Percentiles rank a stretch among this genome's conserved stretches.
Conservation (phyloP, 2,888 invertebrate genomes). For the Hipparchia semele region DNA sequence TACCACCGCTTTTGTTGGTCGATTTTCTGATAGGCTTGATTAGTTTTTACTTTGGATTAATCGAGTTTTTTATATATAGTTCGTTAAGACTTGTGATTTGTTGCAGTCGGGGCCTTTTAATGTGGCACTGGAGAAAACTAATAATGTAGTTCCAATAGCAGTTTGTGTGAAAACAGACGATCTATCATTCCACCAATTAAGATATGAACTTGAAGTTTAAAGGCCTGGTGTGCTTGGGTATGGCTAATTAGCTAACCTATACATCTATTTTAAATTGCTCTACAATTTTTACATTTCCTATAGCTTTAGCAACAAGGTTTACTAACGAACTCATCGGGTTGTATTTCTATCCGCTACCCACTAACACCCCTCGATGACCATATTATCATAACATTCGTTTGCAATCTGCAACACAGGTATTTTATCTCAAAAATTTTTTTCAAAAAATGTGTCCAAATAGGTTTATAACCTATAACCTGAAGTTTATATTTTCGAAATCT, state of each 20-base stretch:
- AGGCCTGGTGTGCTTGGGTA: not conserved
- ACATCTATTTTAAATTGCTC: too few relatives aligned
- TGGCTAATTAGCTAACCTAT: not conserved
- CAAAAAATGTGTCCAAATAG: too few relatives aligned
- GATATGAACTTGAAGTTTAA: not conserved
- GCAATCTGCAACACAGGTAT: too few relatives aligned
- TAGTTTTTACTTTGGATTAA: constrained; percentile 78
- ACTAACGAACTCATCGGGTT: too few relatives aligned
- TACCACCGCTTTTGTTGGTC: constrained; percentile 58
- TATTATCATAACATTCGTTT: too few relatives aligned
- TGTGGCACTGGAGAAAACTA: constrained; percentile 27
- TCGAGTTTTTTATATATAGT: constrained; percentile 51
- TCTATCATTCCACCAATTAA: constrained; percentile 12
- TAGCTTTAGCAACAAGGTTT: too few relatives aligned
- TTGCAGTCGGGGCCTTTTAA: constrained; percentile 22
- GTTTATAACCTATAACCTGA: too few relatives aligned
- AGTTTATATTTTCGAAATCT: too few relatives aligned
- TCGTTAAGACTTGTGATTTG: constrained; percentile 37
- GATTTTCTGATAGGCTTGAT: constrained; percentile 75
- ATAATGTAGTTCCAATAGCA: constrained; percentile 11
- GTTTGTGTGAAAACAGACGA: not conserved
- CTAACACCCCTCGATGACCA: too few relatives aligned
- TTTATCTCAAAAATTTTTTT: too few relatives aligned
- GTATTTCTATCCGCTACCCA: too few relatives aligned
- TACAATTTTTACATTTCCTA: too few relatives aligned